These are phyloP conservation scores for Pangasius sanitwongsei DNA, from an alignment of 2,797 vertebrate species.

Conservation along the genomic window DNA sequence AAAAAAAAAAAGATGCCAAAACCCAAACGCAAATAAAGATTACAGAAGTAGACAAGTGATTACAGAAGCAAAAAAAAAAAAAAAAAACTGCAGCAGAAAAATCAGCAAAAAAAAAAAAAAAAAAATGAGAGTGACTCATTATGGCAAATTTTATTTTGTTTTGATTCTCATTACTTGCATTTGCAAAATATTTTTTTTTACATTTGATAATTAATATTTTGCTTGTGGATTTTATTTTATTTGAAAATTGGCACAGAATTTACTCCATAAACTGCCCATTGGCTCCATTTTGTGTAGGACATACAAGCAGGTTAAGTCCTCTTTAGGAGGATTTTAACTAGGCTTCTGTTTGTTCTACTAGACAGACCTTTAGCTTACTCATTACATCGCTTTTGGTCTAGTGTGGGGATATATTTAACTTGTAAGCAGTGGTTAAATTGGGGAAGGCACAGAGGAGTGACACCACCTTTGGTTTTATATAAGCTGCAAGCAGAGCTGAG, in stretches of 20 bases:
- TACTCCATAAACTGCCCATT: neutral
- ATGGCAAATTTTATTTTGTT: too few species aligned
- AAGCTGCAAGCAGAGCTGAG: neutral
- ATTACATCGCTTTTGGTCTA: neutral
- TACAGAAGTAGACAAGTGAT: neutral
- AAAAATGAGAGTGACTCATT: neutral
- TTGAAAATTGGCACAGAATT: neutral
- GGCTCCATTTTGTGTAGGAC: neutral
- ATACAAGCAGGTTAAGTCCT: neutral
- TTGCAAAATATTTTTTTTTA: neutral
- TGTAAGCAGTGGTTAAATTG: neutral
- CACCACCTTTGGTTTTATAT: neutral
- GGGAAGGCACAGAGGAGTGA: neutral
- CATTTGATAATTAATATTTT: neutral
- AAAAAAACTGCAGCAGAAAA: neutral
- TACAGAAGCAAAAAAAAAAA: neutral
- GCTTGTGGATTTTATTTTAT: neutral
- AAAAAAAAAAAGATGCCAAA: neutral
- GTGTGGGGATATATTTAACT: neutral
- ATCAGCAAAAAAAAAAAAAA: neutral
- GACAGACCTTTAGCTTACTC: neutral
- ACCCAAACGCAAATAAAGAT: too few species aligned
- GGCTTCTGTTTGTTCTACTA: neutral
- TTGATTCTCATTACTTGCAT: too few species aligned
- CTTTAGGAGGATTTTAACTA: neutral